Base-by-base conservation (phyloP, 2,888 invertebrate species). In the Neoitamus cyanurus region DNA sequence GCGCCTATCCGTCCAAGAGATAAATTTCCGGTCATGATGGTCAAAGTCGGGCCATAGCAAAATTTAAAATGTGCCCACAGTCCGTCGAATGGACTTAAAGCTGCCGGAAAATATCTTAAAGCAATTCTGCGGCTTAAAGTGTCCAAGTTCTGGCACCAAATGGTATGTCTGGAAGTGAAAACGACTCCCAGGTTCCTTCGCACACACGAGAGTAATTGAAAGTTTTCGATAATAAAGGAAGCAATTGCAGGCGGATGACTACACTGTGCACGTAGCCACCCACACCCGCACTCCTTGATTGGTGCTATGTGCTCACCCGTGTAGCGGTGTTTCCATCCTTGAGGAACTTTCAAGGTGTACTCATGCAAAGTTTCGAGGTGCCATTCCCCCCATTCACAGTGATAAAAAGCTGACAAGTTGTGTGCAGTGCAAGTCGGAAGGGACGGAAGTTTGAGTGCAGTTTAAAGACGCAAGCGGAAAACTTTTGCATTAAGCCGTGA, bases 311-410 rank as follows among this genome's bases (percentile, higher is more conserved):
- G 48, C 31, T 48, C 31, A n/a, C 25, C 13, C 46, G 58, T 58
- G 58, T n/a, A 6, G 78, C 28, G 28, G 9, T 31, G 30, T 46
- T 48, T 48, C 78, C 25, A 25, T 15, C 34, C 36, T 58, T 15
- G 37, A 69, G 34, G 34, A 83, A 83, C 72, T 83, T 83, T 83
- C 48, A 73, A 72, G 83, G 72, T 83, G 83, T 73, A 73, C 46
- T 83, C 83, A 72, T 70, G 73, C 42, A 83, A 83, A 73, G 83
- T 83, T 83, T 83, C 31, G 83, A 83, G 83, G 83, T 83, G 83
- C 83, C 83, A 73, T 73, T 83, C 46, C 73, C 73, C 72, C 83
- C 30, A 83, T 83, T 83, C 72, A 83, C 13, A 46, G 20, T 46
- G 83, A 83, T 83, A 83, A 72, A 83, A 83, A 37, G 69, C 70